A percentile compares a stretch with the other conserved stretches of the same genome.
These are phyloP conservation scores for Dicaeum eximium DNA, from an alignment of 2,113 vertebrate genomes.

Conservation along the genomic window DNA sequence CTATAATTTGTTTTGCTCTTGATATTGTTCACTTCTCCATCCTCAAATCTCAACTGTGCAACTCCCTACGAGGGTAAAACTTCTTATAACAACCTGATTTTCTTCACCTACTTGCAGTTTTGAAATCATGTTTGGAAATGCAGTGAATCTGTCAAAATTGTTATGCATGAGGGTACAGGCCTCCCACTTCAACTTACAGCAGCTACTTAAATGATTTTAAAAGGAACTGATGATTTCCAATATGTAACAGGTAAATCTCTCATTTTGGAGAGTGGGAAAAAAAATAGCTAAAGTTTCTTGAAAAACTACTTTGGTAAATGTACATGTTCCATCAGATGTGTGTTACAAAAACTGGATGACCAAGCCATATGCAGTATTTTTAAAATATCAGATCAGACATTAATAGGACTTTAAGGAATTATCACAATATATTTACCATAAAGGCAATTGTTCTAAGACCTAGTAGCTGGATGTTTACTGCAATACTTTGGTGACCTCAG, in stretches of 20 bases:
- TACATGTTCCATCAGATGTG: background rate
- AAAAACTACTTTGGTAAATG: background rate
- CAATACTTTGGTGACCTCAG: background rate
- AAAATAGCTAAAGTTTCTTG: background rate
- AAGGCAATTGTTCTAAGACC: background rate
- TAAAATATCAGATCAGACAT: background rate
- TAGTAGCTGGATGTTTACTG: background rate
- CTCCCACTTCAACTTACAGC: background rate
- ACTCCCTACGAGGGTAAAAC: background rate
- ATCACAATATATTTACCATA: background rate
- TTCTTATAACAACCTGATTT: background rate
- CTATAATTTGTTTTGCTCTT: background rate
- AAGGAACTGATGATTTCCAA: background rate
- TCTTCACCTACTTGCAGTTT: background rate
- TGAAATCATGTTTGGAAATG: background rate
- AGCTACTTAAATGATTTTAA: background rate
- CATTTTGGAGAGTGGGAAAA: background rate
- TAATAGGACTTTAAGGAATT: background rate
- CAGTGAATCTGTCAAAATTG: background rate
- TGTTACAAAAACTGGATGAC: background rate
- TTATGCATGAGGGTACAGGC: background rate
- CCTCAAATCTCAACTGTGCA: background rate
- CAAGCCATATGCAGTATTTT: background rate
- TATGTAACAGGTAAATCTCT: background rate
- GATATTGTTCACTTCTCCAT: background rate